phyloP scores from a whole-genome alignment of 2,888 invertebrate species.

The Parnassius glacialis region DNA sequence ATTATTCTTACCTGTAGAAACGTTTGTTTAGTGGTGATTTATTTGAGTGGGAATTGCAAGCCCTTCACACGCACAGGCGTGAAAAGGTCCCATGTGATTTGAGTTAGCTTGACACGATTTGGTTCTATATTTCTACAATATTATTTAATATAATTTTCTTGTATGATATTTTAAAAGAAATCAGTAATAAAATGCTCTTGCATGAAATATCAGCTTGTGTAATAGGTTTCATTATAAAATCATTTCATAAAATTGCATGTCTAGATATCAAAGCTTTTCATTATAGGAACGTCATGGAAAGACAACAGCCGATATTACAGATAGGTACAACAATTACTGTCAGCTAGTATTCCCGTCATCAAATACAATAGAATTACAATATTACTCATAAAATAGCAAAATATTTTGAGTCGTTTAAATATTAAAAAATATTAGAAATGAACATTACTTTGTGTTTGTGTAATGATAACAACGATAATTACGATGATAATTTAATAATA shows the following conservation, averaged over 20 bases:
- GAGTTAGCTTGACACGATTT: conserved; percentile 33
- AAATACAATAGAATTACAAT: too few relatives aligned
- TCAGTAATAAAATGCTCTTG: background rate
- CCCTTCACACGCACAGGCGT: conserved; percentile 52
- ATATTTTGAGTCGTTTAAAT: too few relatives aligned
- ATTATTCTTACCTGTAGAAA: conserved; percentile 78
- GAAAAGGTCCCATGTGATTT: conserved; percentile 37
- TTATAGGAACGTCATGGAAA: conserved; percentile 4
- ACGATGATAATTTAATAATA: too few relatives aligned
- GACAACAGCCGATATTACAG: background rate
- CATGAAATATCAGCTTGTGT: too few relatives aligned
- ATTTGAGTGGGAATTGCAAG: conserved; percentile 67
- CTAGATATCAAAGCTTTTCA: background rate
- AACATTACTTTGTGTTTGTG: too few relatives aligned
- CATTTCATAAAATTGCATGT: background rate
- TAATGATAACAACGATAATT: too few relatives aligned
- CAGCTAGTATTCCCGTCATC: too few relatives aligned
- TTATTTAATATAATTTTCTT: background rate
- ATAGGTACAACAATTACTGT: too few relatives aligned
- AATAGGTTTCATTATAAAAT: background rate
- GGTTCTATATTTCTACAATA: background rate
- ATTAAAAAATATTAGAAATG: too few relatives aligned
- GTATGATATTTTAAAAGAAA: background rate
- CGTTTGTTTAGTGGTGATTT: conserved; percentile 78
- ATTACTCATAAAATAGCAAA: too few relatives aligned